Conservation (phyloP, 2,797 vertebrate genomes). For the Sebastolobus altivelis region DNA sequence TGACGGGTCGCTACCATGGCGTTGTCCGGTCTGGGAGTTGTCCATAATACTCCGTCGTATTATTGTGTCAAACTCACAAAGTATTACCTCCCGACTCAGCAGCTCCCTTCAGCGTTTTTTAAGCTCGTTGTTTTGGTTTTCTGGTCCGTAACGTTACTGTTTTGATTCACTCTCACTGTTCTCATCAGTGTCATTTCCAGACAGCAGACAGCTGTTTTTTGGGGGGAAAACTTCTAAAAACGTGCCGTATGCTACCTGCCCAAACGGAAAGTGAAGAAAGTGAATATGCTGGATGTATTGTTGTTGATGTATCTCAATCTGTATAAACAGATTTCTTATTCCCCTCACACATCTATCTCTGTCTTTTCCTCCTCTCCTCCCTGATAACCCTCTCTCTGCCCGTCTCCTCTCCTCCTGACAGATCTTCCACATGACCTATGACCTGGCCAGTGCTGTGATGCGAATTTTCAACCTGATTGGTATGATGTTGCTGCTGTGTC, state of each 20-base stretch:
- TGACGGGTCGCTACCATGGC: too few species aligned
- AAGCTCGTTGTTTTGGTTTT: background rate
- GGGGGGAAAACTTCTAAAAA: background rate
- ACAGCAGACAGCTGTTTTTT: background rate
- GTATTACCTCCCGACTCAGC: too few species aligned
- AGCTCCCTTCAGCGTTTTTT: background rate
- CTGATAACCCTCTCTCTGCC: slow-evolving; percentile 19
- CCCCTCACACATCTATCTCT: slow-evolving; percentile 31
- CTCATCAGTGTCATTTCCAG: background rate
- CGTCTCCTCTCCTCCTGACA: slow-evolving; percentile 69
- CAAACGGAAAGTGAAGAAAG: background rate
- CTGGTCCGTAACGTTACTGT: background rate
- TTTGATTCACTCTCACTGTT: background rate
- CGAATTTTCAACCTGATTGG: slow-evolving; percentile 95
- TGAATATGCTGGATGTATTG: background rate
- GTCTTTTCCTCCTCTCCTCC: background rate
- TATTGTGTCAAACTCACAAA: too few species aligned
- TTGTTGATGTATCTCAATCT: background rate
- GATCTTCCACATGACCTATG: slow-evolving; percentile 99
- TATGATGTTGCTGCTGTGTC: slow-evolving; percentile 96
- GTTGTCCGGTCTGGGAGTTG: too few species aligned
- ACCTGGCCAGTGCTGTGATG: slow-evolving; percentile 95
- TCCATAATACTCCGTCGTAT: too few species aligned
- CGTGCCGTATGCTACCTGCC: background rate
- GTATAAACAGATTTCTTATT: slow-evolving; percentile 31